These are phyloP conservation scores for Serinus canaria DNA, from an alignment of 2,113 vertebrate genomes.

Conservation along the genomic window DNA sequence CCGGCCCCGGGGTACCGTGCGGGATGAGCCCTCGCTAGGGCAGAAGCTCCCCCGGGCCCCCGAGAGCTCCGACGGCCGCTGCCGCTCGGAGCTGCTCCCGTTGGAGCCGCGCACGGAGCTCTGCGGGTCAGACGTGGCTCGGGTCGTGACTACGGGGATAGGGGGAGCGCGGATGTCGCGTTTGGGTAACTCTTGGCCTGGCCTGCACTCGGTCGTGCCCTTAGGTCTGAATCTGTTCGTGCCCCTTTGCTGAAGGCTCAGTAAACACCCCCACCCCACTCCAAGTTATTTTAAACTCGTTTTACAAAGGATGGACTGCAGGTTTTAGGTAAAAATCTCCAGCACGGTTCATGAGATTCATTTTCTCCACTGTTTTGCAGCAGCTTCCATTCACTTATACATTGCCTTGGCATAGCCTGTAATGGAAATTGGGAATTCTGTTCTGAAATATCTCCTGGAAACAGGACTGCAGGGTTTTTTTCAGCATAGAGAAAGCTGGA, in stretches of 20 bases:
- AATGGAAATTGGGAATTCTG: neutral
- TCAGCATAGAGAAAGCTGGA: neutral
- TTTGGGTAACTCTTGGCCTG: neutral
- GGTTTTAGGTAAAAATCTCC: neutral
- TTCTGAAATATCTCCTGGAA: neutral
- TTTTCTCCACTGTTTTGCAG: neutral
- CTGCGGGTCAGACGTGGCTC: neutral
- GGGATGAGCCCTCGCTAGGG: neutral
- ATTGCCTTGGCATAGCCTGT: neutral
- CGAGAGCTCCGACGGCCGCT: neutral
- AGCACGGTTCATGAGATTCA: rapidly evolving
- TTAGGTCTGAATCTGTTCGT: too few species aligned
- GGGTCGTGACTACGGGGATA: neutral
- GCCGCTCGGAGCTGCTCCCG: neutral
- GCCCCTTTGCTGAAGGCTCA: neutral
- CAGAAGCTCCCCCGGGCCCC: neutral
- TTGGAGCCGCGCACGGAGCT: neutral
- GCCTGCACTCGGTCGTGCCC: rapidly evolving
- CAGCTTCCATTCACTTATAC: neutral
- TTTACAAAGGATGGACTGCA: neutral
- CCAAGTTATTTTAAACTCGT: neutral
- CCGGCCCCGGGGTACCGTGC: neutral
- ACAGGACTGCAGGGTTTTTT: neutral
- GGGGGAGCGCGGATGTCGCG: neutral
- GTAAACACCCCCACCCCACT: rapidly evolving